Percentiles rank a stretch among this genome's conserved stretches.
Evolutionary conservation across 2,888 invertebrate species (phyloP).

Genomic region (Eristalis pertinax): DNA sequence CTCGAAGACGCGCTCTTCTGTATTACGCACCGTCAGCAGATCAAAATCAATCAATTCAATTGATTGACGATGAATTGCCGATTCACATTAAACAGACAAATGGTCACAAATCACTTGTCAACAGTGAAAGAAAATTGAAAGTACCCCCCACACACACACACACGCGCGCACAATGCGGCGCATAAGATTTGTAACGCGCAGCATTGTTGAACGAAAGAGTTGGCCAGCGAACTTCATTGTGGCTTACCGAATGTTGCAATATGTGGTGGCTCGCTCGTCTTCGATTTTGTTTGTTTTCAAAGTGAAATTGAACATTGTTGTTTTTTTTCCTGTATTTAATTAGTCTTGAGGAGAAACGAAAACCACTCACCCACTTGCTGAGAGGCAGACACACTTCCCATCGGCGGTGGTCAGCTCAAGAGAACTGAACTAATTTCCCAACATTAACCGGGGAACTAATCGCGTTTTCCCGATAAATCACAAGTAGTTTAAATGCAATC

Average conservation of each 20-base stretch:
- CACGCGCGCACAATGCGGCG: background rate
- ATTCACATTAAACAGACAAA: background rate
- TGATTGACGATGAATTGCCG: background rate
- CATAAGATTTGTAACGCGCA: background rate
- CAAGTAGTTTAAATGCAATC: slow-evolving; percentile 14
- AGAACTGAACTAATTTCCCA: background rate
- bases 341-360: background rate
- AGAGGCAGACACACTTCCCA: background rate
- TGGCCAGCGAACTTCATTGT: slow-evolving; percentile 34
- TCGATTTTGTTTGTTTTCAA: slow-evolving; percentile 25
- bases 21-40: background rate
- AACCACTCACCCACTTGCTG: background rate
- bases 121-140: slow-evolving; percentile 17
- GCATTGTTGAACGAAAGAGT: slow-evolving; percentile 42
- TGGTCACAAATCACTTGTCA: background rate
- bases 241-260: background rate
- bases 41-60: background rate
- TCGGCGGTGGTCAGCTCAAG: background rate
- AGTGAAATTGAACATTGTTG: slow-evolving; percentile 16
- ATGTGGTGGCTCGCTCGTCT: background rate
- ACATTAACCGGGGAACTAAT: background rate
- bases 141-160: background rate
- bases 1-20: background rate
- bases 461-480: background rate
- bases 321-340: background rate